phyloP scores from a whole-genome alignment of 2,797 vertebrate genomes.

The Phrynocephalus forsythii region DNA sequence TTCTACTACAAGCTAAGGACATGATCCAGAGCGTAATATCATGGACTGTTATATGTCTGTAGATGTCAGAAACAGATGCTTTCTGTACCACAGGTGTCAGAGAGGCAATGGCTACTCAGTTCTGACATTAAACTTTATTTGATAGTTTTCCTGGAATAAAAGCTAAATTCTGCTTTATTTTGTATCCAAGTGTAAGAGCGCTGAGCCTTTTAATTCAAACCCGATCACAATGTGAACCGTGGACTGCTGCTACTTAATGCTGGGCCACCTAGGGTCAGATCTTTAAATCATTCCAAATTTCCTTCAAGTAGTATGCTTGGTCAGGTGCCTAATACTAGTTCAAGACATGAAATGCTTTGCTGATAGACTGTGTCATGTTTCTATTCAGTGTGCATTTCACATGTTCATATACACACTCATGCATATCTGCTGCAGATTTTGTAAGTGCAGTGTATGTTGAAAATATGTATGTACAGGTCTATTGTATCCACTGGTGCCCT shows the following conservation, averaged over 20 bases:
- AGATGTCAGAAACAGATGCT: background rate
- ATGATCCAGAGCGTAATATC: background rate
- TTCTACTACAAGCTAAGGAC: background rate
- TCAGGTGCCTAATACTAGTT: constrained; percentile 2
- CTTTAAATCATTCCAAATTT: constrained; percentile 11
- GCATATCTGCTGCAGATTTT: background rate
- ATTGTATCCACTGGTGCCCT: background rate
- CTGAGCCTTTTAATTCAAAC: constrained; percentile 17
- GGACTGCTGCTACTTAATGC: background rate
- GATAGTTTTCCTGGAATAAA: constrained; percentile 1
- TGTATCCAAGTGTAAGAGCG: background rate
- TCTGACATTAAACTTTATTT: background rate
- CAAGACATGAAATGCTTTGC: constrained; percentile 7
- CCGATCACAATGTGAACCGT: constrained; percentile 28
- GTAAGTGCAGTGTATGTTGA: background rate
- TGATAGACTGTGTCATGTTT: background rate
- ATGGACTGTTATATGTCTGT: background rate
- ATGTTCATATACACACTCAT: constrained; percentile 21
- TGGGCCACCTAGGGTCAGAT: background rate
- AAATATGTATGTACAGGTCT: constrained; percentile 1
- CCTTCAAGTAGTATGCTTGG: constrained; percentile 9
- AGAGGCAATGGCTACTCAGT: constrained; percentile 2
- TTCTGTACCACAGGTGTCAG: background rate
- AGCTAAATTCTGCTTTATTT: constrained; percentile 14
- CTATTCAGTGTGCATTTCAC: constrained; percentile 6